Evolutionary conservation across 2,888 invertebrate species (phyloP), one percentile per base, ranked within the genome.

Genomic region (Ormyrus labotus): DNA sequence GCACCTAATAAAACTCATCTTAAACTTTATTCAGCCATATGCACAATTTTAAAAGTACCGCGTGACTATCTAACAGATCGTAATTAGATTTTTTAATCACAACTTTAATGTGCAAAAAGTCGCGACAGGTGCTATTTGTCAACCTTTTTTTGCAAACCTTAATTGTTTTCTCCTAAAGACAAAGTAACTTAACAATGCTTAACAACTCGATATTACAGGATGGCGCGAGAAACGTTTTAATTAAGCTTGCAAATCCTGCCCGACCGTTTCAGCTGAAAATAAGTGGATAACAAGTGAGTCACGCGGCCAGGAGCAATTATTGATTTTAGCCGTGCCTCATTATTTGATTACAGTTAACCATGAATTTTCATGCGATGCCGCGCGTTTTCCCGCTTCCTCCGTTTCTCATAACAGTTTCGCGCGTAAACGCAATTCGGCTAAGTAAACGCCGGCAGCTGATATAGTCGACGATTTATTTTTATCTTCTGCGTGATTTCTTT

Each of bases 221-320:
- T 65, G 34, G 55, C 57, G 45, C 55, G 50, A 63, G 69, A 73
- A 73, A 68, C 61, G 68, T 63, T 74, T 74, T 58, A 74, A 79
- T 79, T 69, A 50, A 48, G 55, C 68, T 63, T 63, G 57, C 57
- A 63, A 68, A 48, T 69, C 45, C 58, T 73, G 19, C 34, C 8
- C 19, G 71, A 51, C 7, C 53, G 47, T 58, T 58, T 13, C 10
- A 78, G 11, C 47, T 71, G 11, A 58, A 67, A 53, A n/a, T 57
- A 11, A 58, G 19, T 19, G 45, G n/a, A 63, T 5, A 34, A 47
- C 1, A 0, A n/a, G 11, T 60, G 57, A 45, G 34, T 70, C 45
- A 53, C 6, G 34, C 34, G 34, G 34, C 34, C 34, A 63, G n/a
- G 6, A 0, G 34, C 61, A 53, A 45, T 61, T 72, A 72, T 72